Evolutionary conservation across 2,888 invertebrate genomes (phyloP), one percentile per base, ranked within the genome.

Genomic region (Marasmarcha lunaedactyla): DNA sequence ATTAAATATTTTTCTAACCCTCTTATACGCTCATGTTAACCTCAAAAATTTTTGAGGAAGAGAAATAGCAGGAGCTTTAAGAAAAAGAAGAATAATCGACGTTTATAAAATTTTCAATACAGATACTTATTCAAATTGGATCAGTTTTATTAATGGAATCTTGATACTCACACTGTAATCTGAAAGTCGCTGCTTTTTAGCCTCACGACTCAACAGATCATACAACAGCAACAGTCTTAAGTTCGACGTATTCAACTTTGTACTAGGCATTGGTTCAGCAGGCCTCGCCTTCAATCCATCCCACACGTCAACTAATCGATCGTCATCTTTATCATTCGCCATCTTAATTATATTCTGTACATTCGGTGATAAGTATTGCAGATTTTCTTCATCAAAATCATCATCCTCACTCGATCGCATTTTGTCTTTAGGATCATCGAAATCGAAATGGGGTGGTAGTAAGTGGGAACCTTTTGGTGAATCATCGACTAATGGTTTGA

Each of bases 141-240:
- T n/a, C n/a, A n/a, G n/a, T n/a, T n/a, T n/a, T n/a, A n/a, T n/a
- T n/a, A n/a, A n/a, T n/a, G n/a, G n/a, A n/a, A n/a, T n/a, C n/a
- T n/a, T 20, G 20, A 15, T 48, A 73, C 85, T 85, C 59, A 88
- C 88, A 45, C 78, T 74, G 49, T 79, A 89, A 50, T 88, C 88
- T 2, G 86, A 87, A 3, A 89, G 72, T 26, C 85, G 84, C 48
- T 88, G 84, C 42, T 74, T 86, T 55, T 89, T 89, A 1, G 89
- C 86, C 44, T 90, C 90, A 46, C 89, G 86, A 57, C 88, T 89
- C 37, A 90, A 52, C 3, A 86, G 72, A 49, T 90, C 90, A 55
- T 90, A 90, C 20, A 90, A 57, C 14, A 86, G 65, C 42, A 89
- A 58, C 37, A 90, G 62, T 36, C 88, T 83, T 37, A 89, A 71